Percentiles rank a stretch among this genome's conserved stretches.
Evolutionary conservation across 2,888 invertebrate genomes (phyloP).

Genomic region (Temnothorax unifasciatus): DNA sequence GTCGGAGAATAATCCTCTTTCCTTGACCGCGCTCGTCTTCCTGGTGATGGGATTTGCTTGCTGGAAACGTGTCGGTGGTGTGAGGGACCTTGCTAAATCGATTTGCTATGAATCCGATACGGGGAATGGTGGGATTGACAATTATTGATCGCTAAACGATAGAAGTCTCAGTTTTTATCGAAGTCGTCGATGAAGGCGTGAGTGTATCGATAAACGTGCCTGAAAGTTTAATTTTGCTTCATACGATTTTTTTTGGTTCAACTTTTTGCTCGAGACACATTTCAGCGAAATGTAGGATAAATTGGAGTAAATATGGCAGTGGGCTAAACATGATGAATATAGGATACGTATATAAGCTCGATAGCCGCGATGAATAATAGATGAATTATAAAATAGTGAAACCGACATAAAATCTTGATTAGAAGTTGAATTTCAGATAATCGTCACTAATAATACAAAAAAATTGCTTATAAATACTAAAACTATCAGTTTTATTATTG

Average conservation of each 20-base stretch:
- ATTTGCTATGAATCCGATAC: slow-evolving; percentile 66
- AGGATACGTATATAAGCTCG: no score
- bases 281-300: slow-evolving; percentile 5
- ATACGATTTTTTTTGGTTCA: background rate
- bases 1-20: slow-evolving; percentile 77
- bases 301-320: background rate
- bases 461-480: background rate
- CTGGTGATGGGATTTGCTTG: slow-evolving; percentile 75
- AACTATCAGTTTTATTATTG: background rate
- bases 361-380: background rate
- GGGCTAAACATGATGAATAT: background rate
- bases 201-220: background rate
- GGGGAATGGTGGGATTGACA: slow-evolving; percentile 35
- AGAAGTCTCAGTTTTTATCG: slow-evolving; percentile 40
- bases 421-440: background rate
- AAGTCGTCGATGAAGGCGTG: background rate
- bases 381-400: slow-evolving; percentile 1
- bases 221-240: slow-evolving; percentile 6
- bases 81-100: slow-evolving; percentile 73
- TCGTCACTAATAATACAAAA: background rate
- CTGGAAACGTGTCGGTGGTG: slow-evolving; percentile 70
- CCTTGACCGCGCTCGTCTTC: slow-evolving; percentile 73
- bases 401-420: background rate
- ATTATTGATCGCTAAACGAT: slow-evolving; percentile 33
- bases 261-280: background rate